These are phyloP conservation scores for Leptothorax acervorum DNA, from an alignment of 2,888 invertebrate species.

Conservation along the genomic window DNA sequence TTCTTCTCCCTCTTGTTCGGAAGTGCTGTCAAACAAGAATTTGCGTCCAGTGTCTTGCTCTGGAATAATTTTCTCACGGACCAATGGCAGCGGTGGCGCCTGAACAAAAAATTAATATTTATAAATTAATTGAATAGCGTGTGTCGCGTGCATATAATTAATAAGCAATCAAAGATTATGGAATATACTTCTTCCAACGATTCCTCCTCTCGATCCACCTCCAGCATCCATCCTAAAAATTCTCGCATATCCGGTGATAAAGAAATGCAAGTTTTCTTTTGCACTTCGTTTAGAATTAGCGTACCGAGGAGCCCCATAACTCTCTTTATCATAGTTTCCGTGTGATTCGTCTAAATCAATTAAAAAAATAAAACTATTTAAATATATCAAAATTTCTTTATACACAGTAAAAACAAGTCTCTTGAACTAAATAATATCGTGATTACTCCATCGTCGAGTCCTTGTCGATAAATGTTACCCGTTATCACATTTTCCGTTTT, in stretches of 20 bases:
- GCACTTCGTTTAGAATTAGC: constrained; percentile 77
- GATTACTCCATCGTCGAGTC: constrained; percentile 68
- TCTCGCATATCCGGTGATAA: constrained; percentile 74
- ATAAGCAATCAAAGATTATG: neutral
- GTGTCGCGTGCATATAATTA: neutral
- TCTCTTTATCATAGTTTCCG: constrained; percentile 73
- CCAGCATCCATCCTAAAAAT: constrained; percentile 79
- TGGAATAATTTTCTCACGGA: constrained; percentile 49
- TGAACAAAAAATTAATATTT: constrained; percentile 44
- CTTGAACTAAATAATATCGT: constrained; percentile 25
- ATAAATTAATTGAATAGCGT: neutral
- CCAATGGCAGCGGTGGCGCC: constrained; percentile 63
- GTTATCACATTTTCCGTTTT: constrained; percentile 67
- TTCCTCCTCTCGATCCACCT: constrained; percentile 37
- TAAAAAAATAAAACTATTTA: neutral
- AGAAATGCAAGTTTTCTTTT: constrained; percentile 76
- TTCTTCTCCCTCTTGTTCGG: neutral
- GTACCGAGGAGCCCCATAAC: constrained; percentile 76
- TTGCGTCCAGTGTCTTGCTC: constrained; percentile 55
- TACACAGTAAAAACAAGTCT: neutral
- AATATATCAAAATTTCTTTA: neutral
- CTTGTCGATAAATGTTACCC: constrained; percentile 67
- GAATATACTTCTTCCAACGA: constrained; percentile 52
- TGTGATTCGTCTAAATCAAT: constrained; percentile 72
- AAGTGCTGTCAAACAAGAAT: constrained; percentile 65